These are phyloP conservation scores for Leucoma salicis DNA, from an alignment of 2,888 invertebrate species.

Conservation along the genomic window DNA sequence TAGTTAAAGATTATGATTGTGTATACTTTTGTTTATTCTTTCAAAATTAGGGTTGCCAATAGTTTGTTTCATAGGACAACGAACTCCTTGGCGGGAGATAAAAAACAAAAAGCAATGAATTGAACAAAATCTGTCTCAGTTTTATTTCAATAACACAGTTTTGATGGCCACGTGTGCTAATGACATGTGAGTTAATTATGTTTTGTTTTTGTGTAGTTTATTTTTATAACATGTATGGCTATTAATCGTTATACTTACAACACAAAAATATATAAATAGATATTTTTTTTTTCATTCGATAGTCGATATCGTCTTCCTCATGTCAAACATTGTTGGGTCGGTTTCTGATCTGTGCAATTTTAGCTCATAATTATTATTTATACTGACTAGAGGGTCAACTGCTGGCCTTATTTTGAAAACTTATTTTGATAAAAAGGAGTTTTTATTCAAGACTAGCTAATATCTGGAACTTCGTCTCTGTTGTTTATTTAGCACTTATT, in stretches of 20 bases:
- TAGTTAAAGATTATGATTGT: no score
- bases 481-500: no score
- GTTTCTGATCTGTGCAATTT: no score
- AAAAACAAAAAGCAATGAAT: constrained; percentile 38
- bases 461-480: no score
- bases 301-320: no score
- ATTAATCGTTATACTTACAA: not conserved
- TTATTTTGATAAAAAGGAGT: no score
- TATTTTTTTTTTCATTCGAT: not conserved
- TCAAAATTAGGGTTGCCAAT: constrained; percentile 4
- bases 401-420: no score
- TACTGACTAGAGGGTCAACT: no score
- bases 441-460: no score
- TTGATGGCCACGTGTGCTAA: constrained; percentile 37
- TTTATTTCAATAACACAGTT: constrained; percentile 32
- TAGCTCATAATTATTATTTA: no score
- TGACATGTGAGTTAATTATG: not conserved
- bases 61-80: constrained; percentile 42
- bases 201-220: not conserved
- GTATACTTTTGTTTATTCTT: no score
- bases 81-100: constrained; percentile 45
- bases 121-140: constrained; percentile 47
- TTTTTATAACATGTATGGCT: not conserved
- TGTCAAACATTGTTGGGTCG: no score
- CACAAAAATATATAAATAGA: not conserved